Base-by-base conservation (phyloP, 2,113 vertebrate genomes). In the Catagonus wagneri region DNA sequence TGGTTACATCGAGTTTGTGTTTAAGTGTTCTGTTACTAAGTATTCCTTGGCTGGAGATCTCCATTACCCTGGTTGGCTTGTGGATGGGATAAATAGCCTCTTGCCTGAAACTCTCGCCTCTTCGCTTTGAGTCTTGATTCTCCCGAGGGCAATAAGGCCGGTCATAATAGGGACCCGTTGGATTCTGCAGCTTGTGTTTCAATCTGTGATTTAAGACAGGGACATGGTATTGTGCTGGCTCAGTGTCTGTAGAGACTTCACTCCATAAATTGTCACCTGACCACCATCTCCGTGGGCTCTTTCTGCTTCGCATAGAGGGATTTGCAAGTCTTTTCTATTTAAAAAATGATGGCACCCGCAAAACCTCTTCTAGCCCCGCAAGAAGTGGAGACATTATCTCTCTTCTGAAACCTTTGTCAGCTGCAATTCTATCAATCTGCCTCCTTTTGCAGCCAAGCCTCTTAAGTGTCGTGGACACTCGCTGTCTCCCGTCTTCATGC, bases 1-100 rank as follows among this genome's bases (percentile, higher is more conserved):
- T 95, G 90, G 90, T 95, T 96, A 79, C 68, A 22, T 74, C 96
- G 86, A 81, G 90, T 74, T 96, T 96, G 79, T 89, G 83, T 94
- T 79, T 87, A 75, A 93, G 83, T 92, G 94, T 92, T 92, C 79
- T 95, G 74, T 68, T 79, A 29, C 72, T 91, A 97, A 96, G 89
- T 95, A 92, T 63, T 39, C 63, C 75, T 95, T 90, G 83, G 39
- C 72, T 54, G 39, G 34, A 34, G 80, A 60, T 17, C 19, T 69
- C 65, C 36, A 74, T 96, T 9, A 36, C 90, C 79, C 44, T 16
- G 60, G 25, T 71, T 95, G 93, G 84, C 65, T 74, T 71, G 65
- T 54, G 27, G 81, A 22, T 34, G 80, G 58, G 52, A 69, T 84
- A 84, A 72, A 84, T 20, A 83, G 80, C 54, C 22, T 39, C 79